phyloP scores from a whole-genome alignment of 2,113 vertebrate genomes.

The Microtus ochrogaster region DNA sequence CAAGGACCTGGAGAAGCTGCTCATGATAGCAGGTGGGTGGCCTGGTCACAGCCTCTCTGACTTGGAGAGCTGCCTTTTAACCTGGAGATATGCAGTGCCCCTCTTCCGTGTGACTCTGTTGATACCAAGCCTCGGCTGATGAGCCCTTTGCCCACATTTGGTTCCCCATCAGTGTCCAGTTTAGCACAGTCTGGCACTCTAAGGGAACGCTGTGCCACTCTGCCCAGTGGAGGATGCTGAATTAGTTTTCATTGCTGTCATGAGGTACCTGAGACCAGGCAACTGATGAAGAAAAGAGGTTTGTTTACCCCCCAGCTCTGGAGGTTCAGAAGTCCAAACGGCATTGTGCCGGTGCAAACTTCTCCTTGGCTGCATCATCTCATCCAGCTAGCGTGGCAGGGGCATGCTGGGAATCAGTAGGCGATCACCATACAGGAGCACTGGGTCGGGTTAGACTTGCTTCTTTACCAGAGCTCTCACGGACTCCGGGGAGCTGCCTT shows the following conservation, averaged over 20 bases:
- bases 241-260: not conserved
- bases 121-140: not conserved
- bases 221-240: not conserved
- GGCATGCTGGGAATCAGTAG: not conserved
- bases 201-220: not conserved
- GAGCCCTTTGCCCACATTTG: not conserved
- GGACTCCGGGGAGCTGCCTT: not conserved
- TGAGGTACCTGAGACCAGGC: not conserved
- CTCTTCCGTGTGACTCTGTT: not conserved
- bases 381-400: not conserved
- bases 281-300: not conserved
- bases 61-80: not conserved
- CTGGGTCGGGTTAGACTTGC: not conserved
- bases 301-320: not conserved
- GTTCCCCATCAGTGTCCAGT: not conserved
- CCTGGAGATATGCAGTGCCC: not conserved
- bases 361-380: not conserved
- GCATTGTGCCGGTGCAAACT: not conserved
- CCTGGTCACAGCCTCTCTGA: not conserved
- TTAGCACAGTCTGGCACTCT: not conserved
- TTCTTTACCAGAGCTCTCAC: not conserved
- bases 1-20: conserved; percentile 97
- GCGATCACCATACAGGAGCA: not conserved
- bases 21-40: conserved; percentile 96
- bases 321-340: not conserved